phyloP scores from a whole-genome alignment of 2,888 invertebrate genomes.

The Liopterus haemorrhoidalis region DNA sequence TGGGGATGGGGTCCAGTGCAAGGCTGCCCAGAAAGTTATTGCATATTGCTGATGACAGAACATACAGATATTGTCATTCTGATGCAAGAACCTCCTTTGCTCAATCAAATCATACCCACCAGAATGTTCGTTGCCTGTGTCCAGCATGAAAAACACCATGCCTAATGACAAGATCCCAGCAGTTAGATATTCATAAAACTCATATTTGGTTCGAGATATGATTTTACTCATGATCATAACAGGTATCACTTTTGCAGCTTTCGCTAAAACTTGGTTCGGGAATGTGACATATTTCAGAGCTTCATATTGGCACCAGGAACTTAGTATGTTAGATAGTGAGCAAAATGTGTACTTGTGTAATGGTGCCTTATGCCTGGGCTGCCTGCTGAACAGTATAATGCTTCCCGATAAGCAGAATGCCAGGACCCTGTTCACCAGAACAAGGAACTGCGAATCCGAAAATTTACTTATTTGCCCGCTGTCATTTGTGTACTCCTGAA shows the following conservation, averaged over 20 bases:
- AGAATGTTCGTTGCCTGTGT: slow-evolving; percentile 60
- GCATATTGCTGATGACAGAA: slow-evolving; percentile 11
- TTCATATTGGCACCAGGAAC: slow-evolving; percentile 99
- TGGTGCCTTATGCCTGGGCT: slow-evolving; percentile 72
- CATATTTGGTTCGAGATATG: slow-evolving; percentile 79
- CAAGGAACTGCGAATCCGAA: slow-evolving; percentile 92
- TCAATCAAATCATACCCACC: slow-evolving; percentile 40
- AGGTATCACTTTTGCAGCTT: slow-evolving; percentile 96
- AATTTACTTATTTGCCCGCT: slow-evolving; percentile 65
- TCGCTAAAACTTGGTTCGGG: slow-evolving; percentile 90
- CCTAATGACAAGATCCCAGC: slow-evolving; percentile 86
- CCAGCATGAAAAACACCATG: slow-evolving; percentile 87
- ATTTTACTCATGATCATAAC: slow-evolving; percentile 98
- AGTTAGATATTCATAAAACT: slow-evolving; percentile 85
- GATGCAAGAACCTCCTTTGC: too few relatives aligned
- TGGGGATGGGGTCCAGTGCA: too few relatives aligned
- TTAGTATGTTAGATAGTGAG: slow-evolving; percentile 94
- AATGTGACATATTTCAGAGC: slow-evolving; percentile 97
- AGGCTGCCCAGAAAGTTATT: too few relatives aligned
- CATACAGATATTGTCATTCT: background rate
- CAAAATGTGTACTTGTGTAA: slow-evolving; percentile 93
- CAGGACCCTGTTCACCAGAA: slow-evolving; percentile 88
- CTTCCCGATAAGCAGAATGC: slow-evolving; percentile 69
- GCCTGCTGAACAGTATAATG: slow-evolving; percentile 56
- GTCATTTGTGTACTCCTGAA: slow-evolving; percentile 60